Conservation (phyloP, 2,888 invertebrate genomes). For the Pterostichus madidus region DNA sequence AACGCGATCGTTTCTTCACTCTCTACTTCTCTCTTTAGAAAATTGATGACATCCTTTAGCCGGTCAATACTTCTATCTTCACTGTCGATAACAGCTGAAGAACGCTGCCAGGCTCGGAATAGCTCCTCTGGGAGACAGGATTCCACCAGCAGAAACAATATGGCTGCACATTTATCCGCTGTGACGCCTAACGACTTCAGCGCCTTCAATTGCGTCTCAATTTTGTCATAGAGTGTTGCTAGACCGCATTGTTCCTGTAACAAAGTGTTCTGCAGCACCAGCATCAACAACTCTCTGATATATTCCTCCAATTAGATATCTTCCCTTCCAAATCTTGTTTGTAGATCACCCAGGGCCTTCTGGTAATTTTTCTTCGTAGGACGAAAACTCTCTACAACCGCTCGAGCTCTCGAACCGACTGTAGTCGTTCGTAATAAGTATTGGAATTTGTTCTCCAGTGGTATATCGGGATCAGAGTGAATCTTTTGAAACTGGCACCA, state of each 20-base stretch:
- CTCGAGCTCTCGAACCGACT: constrained; percentile 64
- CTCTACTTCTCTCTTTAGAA: too few relatives aligned
- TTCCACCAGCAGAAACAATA: background rate
- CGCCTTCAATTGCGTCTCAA: background rate
- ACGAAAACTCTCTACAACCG: background rate
- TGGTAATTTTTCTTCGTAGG: too few relatives aligned
- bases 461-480: constrained; percentile 68
- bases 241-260: too few relatives aligned
- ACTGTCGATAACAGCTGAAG: background rate
- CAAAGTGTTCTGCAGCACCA: too few relatives aligned
- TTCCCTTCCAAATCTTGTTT: too few relatives aligned
- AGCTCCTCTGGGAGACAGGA: constrained; percentile 6
- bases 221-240: background rate
- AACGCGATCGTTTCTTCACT: background rate
- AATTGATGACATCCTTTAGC: too few relatives aligned
- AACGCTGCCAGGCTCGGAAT: constrained; percentile 6
- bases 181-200: background rate
- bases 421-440: constrained; percentile 69
- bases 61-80: background rate
- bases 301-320: too few relatives aligned
- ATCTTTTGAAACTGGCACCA: constrained; percentile 70
- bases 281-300: too few relatives aligned
- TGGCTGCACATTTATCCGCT: constrained; percentile 10
- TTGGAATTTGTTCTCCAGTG: constrained; percentile 68
- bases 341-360: too few relatives aligned